Evolutionary conservation across 2,888 invertebrate species (phyloP).

Genomic region (Noctuana brunneofusca): DNA sequence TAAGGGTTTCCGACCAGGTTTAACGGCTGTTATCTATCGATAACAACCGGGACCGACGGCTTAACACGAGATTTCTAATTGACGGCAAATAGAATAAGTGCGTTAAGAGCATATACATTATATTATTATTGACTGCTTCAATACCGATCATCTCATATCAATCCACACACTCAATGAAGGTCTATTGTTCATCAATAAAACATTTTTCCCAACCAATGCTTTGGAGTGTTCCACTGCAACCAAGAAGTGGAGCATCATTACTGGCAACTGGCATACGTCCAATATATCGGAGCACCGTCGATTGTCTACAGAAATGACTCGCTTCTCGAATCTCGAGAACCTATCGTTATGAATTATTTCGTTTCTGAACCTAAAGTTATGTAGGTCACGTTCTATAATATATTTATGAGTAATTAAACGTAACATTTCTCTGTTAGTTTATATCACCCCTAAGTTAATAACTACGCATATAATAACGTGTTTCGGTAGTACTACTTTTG

Average conservation of each 20-base stretch:
- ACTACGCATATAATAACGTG: too few species aligned
- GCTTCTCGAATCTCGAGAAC: slow-evolving; percentile 11
- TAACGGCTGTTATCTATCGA: too few species aligned
- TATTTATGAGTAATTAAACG: background rate
- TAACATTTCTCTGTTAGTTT: background rate
- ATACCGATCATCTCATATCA: background rate
- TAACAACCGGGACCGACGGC: too few species aligned
- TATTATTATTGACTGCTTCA: background rate
- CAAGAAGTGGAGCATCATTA: slow-evolving; percentile 28
- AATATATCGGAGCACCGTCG: slow-evolving; percentile 19
- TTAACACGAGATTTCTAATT: background rate
- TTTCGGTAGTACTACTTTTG: too few species aligned
- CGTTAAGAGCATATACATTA: background rate
- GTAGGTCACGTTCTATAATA: background rate
- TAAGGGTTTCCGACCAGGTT: too few species aligned
- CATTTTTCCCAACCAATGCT: slow-evolving; percentile 18
- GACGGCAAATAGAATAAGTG: background rate
- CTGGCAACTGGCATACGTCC: slow-evolving; percentile 27
- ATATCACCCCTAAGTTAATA: background rate
- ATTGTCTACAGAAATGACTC: slow-evolving; percentile 25
- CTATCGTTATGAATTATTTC: slow-evolving; percentile 3
- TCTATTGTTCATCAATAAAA: slow-evolving; percentile 28
- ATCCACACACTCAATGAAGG: background rate
- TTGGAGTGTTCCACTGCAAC: slow-evolving; percentile 25
- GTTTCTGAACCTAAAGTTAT: background rate